These are phyloP conservation scores for Arenaria interpres DNA, from an alignment of 2,113 vertebrate species.

Conservation along the genomic window DNA sequence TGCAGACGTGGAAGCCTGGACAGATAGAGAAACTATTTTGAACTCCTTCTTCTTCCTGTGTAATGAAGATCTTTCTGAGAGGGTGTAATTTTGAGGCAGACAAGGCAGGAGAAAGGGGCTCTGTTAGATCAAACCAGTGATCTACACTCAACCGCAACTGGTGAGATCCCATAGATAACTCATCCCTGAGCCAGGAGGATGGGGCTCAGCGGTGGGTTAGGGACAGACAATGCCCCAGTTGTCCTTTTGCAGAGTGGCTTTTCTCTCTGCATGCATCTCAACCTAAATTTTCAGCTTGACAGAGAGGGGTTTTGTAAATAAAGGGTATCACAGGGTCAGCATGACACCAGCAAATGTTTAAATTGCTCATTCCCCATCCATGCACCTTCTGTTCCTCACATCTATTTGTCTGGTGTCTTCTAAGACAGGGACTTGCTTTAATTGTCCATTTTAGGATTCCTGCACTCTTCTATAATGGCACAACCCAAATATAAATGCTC, in stretches of 20 bases:
- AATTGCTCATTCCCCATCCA: not conserved
- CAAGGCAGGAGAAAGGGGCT: not conserved
- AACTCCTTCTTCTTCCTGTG: not conserved
- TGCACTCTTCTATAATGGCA: not conserved
- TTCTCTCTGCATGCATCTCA: not conserved
- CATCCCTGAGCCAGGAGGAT: not conserved
- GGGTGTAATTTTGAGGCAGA: not conserved
- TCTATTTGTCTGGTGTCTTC: not conserved
- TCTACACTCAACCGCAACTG: accelerated
- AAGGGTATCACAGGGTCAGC: not conserved
- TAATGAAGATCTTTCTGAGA: not conserved
- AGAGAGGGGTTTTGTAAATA: not conserved
- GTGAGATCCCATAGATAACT: not conserved
- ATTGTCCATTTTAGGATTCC: not conserved
- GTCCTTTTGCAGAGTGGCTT: not conserved
- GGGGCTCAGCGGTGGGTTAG: not conserved
- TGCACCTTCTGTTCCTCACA: not conserved
- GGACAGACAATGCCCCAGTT: not conserved
- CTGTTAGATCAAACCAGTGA: not conserved
- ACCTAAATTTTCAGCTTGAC: not conserved
- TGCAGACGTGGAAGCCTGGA: accelerated
- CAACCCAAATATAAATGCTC: not conserved
- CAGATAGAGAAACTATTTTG: not conserved
- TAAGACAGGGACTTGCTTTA: not conserved
- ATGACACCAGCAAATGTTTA: not conserved